Conservation (phyloP, 2,797 vertebrate species). For the Neostethus bicornis region DNA sequence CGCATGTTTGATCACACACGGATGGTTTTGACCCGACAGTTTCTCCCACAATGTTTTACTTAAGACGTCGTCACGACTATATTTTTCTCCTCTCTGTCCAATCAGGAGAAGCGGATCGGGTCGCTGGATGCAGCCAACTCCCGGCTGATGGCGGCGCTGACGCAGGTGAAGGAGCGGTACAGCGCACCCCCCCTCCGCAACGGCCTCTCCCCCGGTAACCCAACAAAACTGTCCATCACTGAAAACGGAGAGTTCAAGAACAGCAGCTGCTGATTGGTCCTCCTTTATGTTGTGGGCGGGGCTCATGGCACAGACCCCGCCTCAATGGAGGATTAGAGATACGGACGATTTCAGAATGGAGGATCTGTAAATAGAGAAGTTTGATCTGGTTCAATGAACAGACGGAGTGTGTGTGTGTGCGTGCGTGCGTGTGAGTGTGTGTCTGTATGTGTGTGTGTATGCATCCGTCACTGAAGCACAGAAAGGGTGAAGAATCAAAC, state of each 20-base stretch:
- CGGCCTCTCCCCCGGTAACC: constrained; percentile 91
- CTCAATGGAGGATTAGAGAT: not conserved
- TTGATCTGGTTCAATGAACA: constrained; percentile 39
- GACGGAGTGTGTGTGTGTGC: constrained; percentile 33
- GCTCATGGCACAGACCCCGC: not conserved
- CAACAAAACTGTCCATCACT: constrained; percentile 97
- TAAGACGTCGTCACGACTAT: constrained; percentile 11
- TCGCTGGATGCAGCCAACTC: constrained; percentile 95
- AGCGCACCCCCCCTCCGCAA: constrained; percentile 86
- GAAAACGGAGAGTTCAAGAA: constrained; percentile 99
- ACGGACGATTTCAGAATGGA: not conserved
- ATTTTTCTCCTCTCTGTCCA: constrained; percentile 64
- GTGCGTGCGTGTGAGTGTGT: constrained; percentile 15
- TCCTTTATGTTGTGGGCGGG: not conserved
- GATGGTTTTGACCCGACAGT: constrained; percentile 35
- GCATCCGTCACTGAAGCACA: constrained; percentile 38
- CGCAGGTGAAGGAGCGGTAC: constrained; percentile 97
- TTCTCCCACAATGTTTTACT: not conserved
- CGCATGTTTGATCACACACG: too few relatives aligned
- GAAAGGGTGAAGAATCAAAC: constrained; percentile 44
- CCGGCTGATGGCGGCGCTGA: constrained; percentile 92
- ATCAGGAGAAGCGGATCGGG: constrained; percentile 92
- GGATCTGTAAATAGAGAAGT: constrained; percentile 53
- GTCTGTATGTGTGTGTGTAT: constrained; percentile 14
- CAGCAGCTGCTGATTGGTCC: constrained; percentile 88